A percentile compares a stretch with the other conserved stretches of the same genome.
Conservation (phyloP, 2,888 invertebrate genomes). For the Eristalis intricaria region DNA sequence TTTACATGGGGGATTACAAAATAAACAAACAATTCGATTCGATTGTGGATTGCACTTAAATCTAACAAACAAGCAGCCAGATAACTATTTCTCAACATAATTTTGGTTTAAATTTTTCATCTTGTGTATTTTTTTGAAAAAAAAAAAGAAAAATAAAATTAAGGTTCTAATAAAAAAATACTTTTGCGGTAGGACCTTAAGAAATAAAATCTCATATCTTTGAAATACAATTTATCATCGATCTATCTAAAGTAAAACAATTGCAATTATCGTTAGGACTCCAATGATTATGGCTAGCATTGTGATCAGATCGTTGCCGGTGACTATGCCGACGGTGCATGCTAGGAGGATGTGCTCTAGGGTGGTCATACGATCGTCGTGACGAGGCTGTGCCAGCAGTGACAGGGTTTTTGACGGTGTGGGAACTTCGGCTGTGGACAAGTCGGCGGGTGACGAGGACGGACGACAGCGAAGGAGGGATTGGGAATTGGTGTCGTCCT, state of each 20-base stretch:
- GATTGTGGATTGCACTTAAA: slow-evolving; percentile 58
- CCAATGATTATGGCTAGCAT: slow-evolving; percentile 89
- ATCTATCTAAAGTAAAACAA: slow-evolving; percentile 79
- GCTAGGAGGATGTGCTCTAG: slow-evolving; percentile 87
- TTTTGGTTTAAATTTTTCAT: slow-evolving; percentile 40
- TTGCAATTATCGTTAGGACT: slow-evolving; percentile 87
- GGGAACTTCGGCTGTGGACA: slow-evolving; percentile 24
- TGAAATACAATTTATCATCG: slow-evolving; percentile 23
- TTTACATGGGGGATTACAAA: slow-evolving; percentile 7
- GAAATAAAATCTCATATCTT: slow-evolving; percentile 3
- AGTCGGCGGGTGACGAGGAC: slow-evolving; percentile 43
- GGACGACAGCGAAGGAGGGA: slow-evolving; percentile 28
- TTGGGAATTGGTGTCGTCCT: background rate
- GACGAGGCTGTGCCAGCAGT: slow-evolving; percentile 77
- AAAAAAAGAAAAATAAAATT: slow-evolving; percentile 2
- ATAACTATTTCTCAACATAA: slow-evolving; percentile 32
- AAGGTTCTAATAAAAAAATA: slow-evolving; percentile 46
- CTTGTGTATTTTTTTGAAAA: slow-evolving; percentile 11
- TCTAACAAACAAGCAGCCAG: slow-evolving; percentile 66
- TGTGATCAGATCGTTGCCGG: slow-evolving; percentile 88
- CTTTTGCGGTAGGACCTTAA: slow-evolving; percentile 59
- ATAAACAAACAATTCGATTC: slow-evolving; percentile 41
- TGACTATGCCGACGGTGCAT: slow-evolving; percentile 87
- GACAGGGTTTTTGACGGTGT: slow-evolving; percentile 72
- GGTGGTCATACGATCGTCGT: slow-evolving; percentile 77